Conservation (phyloP, 2,797 vertebrate species). For the Podarcis siculus region DNA sequence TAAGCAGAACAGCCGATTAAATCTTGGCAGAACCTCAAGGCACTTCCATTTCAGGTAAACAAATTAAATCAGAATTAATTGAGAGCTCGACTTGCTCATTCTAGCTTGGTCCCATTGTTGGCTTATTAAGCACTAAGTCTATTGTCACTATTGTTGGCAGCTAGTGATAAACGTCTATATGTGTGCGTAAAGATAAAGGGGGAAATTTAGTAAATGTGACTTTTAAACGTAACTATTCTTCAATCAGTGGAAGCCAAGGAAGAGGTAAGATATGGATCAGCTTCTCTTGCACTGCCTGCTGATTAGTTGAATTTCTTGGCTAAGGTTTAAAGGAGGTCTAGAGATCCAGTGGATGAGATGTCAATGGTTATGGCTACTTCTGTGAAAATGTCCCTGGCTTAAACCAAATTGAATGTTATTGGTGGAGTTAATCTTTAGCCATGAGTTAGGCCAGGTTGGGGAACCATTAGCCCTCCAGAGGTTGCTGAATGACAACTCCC, state of each 20-base stretch:
- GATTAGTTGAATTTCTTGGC: neutral
- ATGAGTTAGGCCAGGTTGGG: neutral
- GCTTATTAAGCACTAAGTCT: constrained; percentile 41
- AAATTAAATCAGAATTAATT: constrained; percentile 59
- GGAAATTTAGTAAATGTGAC: constrained; percentile 13
- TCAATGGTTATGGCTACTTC: neutral
- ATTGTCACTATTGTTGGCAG: constrained; percentile 32
- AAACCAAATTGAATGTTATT: neutral
- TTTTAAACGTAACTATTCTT: constrained; percentile 37
- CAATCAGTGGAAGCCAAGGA: neutral
- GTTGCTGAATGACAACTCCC: too few relatives aligned
- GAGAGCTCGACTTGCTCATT: constrained; percentile 27
- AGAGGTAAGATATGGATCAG: neutral
- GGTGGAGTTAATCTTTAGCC: too few relatives aligned
- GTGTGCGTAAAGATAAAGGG: constrained; percentile 12
- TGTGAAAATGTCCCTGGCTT: neutral
- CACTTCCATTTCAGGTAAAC: constrained; percentile 51
- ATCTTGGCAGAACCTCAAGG: constrained; percentile 40
- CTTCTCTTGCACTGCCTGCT: neutral
- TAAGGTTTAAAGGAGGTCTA: neutral
- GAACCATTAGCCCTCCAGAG: too few relatives aligned
- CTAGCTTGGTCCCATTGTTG: constrained; percentile 12
- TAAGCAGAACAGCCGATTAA: constrained; percentile 40
- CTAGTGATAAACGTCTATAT: constrained; percentile 30
- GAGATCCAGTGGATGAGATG: too few relatives aligned